A percentile compares a stretch with the other conserved stretches of the same genome.
Conservation (phyloP, 2,797 vertebrate genomes). For the Anisognathus igniventris region DNA sequence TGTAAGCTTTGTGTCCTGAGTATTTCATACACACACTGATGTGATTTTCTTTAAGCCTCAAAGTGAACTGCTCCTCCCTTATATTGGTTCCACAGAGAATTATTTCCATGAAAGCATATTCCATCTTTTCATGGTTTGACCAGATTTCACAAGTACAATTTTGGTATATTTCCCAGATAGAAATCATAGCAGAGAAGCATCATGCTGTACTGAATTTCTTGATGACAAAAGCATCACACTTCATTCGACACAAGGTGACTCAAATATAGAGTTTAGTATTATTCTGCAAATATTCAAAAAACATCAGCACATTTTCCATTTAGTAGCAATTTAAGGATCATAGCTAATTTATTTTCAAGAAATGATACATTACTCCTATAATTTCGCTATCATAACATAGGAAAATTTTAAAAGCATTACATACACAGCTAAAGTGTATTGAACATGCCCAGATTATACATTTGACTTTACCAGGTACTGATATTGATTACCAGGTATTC, state of each 20-base stretch:
- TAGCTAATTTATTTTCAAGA: not conserved
- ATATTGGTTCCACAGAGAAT: not conserved
- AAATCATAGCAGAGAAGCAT: rapidly evolving
- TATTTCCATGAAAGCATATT: not conserved
- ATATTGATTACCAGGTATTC: not conserved
- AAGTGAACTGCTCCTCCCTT: not conserved
- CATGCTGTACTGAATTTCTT: not conserved
- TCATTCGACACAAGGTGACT: not conserved
- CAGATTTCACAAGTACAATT: not conserved
- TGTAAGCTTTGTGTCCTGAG: not conserved
- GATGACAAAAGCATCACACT: not conserved
- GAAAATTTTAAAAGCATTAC: not conserved
- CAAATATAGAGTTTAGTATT: not conserved
- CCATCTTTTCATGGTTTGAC: not conserved
- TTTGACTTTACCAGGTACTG: not conserved
- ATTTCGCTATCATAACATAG: not conserved
- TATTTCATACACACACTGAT: rapidly evolving
- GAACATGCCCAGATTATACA: not conserved
- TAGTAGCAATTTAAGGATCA: not conserved
- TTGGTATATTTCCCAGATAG: not conserved
- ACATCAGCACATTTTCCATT: not conserved
- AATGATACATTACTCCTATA: not conserved
- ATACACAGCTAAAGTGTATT: not conserved
- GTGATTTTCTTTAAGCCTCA: not conserved
- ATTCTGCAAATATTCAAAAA: not conserved